Conservation (phyloP, 1,140 invertebrate genomes). For the Trichoplusia ni region DNA sequence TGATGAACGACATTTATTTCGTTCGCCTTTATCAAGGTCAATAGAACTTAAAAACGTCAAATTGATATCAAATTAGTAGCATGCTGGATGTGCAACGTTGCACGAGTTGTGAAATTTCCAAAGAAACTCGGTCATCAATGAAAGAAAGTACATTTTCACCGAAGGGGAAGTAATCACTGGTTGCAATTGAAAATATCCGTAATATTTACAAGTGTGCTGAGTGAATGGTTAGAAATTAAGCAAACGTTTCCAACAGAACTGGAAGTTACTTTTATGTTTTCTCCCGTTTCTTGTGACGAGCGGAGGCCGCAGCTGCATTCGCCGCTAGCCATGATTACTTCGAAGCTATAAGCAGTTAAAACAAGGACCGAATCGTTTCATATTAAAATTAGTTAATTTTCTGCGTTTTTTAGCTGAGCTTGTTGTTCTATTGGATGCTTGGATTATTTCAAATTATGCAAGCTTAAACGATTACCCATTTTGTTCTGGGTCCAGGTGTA, state of each 20-base stretch:
- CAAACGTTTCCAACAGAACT: constrained; percentile 47
- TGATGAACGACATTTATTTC: too few relatives aligned
- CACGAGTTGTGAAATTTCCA: constrained; percentile 30
- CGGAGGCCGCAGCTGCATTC: neutral
- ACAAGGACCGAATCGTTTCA: too few relatives aligned
- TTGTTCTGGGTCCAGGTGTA: too few relatives aligned
- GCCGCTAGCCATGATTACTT: neutral
- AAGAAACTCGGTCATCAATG: constrained; percentile 32
- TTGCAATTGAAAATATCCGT: constrained; percentile 62
- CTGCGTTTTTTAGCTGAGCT: too few relatives aligned
- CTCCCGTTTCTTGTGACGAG: constrained; percentile 18
- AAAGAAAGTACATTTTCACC: constrained; percentile 53
- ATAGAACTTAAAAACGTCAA: too few relatives aligned
- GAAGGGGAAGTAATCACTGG: constrained; percentile 48
- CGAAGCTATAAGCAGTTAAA: too few relatives aligned
- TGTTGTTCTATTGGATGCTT: too few relatives aligned
- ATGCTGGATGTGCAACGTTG: neutral
- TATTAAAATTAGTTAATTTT: too few relatives aligned
- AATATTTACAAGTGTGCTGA: constrained; percentile 49
- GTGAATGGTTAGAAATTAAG: constrained; percentile 52
- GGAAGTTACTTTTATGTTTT: constrained; percentile 42
- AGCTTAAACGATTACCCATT: too few relatives aligned
- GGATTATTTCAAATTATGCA: too few relatives aligned
- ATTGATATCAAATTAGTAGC: too few relatives aligned
- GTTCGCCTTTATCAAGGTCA: too few relatives aligned